Conservation (phyloP, 2,113 vertebrate species). For the Microtus montanus region DNA sequence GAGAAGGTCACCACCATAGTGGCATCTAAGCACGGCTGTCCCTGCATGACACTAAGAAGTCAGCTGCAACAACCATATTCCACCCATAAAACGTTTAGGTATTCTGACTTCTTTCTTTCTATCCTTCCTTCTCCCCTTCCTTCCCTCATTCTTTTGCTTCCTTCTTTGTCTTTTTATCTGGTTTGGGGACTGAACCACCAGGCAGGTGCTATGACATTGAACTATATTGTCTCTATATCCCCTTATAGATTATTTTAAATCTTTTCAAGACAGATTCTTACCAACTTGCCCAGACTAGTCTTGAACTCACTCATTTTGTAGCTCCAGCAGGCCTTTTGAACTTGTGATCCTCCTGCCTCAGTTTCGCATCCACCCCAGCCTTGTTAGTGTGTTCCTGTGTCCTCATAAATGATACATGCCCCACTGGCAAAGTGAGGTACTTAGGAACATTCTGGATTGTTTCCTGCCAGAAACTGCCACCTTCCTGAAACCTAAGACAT, state of each 20-base stretch:
- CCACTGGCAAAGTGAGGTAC: constrained; percentile 15
- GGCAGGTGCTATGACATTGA: background rate
- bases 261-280: background rate
- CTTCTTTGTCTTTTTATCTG: background rate
- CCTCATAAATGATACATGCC: background rate
- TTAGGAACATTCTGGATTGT: constrained; percentile 42
- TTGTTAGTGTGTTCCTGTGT: background rate
- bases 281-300: background rate
- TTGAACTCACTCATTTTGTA: background rate
- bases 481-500: constrained; percentile 35
- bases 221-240: background rate
- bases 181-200: background rate
- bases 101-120: background rate
- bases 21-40: background rate
- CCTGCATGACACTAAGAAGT: background rate
- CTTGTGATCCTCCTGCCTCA: background rate
- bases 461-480: background rate
- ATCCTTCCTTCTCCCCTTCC: background rate
- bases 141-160: background rate
- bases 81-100: background rate
- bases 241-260: background rate
- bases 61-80: background rate
- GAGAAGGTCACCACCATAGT: background rate
- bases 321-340: background rate
- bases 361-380: background rate